Base-by-base conservation (phyloP, 2,113 vertebrate genomes). In the Hirundichthys speculiger region DNA sequence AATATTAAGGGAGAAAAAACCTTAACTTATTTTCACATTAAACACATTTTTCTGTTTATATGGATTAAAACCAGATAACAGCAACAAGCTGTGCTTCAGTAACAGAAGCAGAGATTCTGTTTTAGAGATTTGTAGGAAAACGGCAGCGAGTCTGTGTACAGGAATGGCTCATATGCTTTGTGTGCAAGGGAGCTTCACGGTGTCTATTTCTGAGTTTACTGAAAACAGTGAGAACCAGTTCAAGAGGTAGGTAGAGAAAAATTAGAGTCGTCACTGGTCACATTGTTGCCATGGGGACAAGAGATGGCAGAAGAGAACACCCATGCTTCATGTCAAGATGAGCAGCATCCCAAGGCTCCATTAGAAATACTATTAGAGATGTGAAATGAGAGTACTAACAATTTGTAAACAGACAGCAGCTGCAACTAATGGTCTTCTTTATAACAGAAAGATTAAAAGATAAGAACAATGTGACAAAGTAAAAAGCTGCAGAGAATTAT, bases 271-370 rank as follows among this genome's bases (percentile, higher is more conserved):
- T 71, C 55, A 73, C 61, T 78, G 79, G 85, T 62, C 60, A 68
- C 70, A 63, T 63, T 45, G 90, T 92, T 92, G 84, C 89, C 87
- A 91, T 91, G 86, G 88, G 79, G 88, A 92, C 83, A 73, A 52
- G 43, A 83, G 59, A 67, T 57, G 50, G 69, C 72, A 81, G 69
- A 79, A 60, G 64, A 83, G 79, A 82, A 72, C 64, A 66, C 47
- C 61, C 25, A 62, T 39, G 53, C 30, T 55, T 69, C 58, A 64
- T 43, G 62, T 83, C 57, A 73, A 79, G 59, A 69, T 61, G 64
- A 73, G 43, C 16, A 11, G 50, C 30, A 53, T 46, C 54, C 50
- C 69, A 56, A 47, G 61, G 77, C 43, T 19, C 49, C 14, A 13
- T 25, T 27, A 41, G 3, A 50, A 60, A 57, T 65, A 64, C 22